A percentile compares a stretch with the other conserved stretches of the same genome.
Evolutionary conservation across 1,140 invertebrate species (phyloP).

Genomic region (Drosophila pachea): DNA sequence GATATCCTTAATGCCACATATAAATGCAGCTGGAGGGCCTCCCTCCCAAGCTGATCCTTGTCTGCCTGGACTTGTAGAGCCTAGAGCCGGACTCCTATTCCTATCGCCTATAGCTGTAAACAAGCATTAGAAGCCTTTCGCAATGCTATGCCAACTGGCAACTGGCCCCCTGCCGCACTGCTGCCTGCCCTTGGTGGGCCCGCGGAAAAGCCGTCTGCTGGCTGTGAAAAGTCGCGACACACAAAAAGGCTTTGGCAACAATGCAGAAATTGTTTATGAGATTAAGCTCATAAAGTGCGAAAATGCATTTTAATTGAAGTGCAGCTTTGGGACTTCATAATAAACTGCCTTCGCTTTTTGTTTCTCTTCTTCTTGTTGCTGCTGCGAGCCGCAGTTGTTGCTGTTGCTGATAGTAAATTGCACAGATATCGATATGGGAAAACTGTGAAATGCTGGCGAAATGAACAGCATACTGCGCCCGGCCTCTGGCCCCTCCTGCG

Average conservation of each 20-base stretch:
- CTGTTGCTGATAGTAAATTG: conserved; percentile 71
- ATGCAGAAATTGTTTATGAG: conserved; percentile 76
- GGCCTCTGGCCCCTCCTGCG: background rate
- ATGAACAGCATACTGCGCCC: conserved; percentile 40
- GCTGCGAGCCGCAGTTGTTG: conserved; percentile 28
- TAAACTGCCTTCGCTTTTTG: conserved; percentile 23
- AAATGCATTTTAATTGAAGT: conserved; percentile 79
- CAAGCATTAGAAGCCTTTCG: too few species aligned
- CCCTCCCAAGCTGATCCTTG: too few species aligned
- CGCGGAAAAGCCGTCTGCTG: conserved; percentile 38
- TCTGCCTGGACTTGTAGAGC: too few species aligned
- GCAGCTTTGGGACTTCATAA: conserved; percentile 77
- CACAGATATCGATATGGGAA: conserved; percentile 56
- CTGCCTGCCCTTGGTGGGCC: too few species aligned
- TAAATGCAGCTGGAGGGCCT: too few species aligned
- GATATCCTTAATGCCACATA: too few species aligned
- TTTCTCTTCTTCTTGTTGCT: conserved; percentile 17
- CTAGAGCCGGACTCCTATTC: too few species aligned
- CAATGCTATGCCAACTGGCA: too few species aligned
- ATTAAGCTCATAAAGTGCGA: conserved; percentile 76
- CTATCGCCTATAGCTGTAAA: too few species aligned
- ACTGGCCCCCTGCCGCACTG: too few species aligned
- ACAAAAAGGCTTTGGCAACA: conserved; percentile 57
- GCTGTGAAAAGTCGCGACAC: conserved; percentile 46
- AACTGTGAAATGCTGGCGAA: conserved; percentile 51